phyloP scores from a whole-genome alignment of 1,140 invertebrate species.

The Andricus grossulariae region DNA sequence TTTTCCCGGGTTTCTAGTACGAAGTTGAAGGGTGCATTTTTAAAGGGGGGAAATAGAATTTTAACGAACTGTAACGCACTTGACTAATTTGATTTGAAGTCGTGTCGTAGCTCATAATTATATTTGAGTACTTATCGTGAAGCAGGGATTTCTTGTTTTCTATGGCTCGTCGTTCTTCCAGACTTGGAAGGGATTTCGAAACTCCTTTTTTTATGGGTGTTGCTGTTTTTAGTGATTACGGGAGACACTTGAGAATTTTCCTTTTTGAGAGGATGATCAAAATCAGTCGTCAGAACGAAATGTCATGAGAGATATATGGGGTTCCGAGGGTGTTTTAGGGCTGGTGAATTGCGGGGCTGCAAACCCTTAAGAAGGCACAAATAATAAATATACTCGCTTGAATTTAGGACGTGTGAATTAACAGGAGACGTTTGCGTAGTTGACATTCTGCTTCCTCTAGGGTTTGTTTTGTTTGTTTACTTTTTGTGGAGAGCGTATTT shows the following conservation, averaged over 20 bases:
- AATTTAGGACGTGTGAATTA: constrained; percentile 24
- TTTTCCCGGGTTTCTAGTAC: too few species aligned
- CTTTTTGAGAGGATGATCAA: not conserved
- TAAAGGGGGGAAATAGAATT: too few species aligned
- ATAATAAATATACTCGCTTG: not conserved
- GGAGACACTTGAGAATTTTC: not conserved
- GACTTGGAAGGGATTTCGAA: too few species aligned
- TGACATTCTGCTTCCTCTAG: constrained; percentile 8
- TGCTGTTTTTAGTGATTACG: constrained; percentile 59
- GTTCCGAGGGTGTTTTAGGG: constrained; percentile 14
- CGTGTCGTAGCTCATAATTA: too few species aligned
- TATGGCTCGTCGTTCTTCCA: too few species aligned
- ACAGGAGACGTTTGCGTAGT: not conserved
- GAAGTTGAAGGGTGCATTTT: too few species aligned
- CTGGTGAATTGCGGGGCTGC: not conserved
- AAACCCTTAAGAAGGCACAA: not conserved
- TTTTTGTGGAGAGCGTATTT: not conserved
- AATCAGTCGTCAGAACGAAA: not conserved
- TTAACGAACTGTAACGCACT: too few species aligned
- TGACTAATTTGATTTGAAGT: too few species aligned
- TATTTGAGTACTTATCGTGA: too few species aligned
- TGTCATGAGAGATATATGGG: not conserved
- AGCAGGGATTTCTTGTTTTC: too few species aligned
- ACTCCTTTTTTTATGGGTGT: constrained; percentile 55
- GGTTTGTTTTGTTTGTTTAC: constrained; percentile 13